These are phyloP conservation scores for Mormyrus iriodes DNA, from an alignment of 2,113 vertebrate genomes.

Conservation along the genomic window DNA sequence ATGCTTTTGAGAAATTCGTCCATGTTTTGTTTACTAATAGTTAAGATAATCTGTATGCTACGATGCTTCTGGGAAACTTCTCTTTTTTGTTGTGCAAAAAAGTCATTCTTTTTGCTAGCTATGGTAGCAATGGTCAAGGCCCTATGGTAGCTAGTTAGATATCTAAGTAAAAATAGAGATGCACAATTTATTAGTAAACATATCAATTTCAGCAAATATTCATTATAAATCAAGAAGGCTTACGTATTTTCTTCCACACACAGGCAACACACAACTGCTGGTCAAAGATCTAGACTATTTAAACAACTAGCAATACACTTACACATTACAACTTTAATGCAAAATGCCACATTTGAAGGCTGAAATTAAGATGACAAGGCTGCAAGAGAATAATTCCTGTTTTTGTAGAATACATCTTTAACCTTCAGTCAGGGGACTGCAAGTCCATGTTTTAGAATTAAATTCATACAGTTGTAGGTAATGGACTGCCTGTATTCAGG, in stretches of 20 bases:
- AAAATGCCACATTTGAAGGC: background rate
- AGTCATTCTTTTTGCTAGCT: background rate
- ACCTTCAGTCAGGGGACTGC: slow-evolving; percentile 34
- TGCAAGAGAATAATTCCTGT: background rate
- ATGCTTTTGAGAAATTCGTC: background rate
- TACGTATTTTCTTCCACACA: background rate
- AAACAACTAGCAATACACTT: background rate
- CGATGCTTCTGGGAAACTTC: background rate
- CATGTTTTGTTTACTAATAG: background rate
- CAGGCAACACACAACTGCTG: background rate
- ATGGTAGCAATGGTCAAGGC: background rate
- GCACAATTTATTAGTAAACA: background rate
- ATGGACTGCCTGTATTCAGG: slow-evolving; percentile 50
- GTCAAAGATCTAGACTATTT: background rate
- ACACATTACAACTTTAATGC: background rate
- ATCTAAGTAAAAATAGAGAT: background rate
- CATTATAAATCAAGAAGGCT: background rate
- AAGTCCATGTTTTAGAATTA: slow-evolving; percentile 34
- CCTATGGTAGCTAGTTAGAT: background rate
- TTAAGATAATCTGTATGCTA: background rate
- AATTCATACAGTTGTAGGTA: slow-evolving; percentile 47
- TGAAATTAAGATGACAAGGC: background rate
- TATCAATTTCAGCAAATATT: background rate
- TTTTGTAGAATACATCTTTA: slow-evolving; percentile 32
- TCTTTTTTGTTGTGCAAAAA: background rate